phyloP scores from a whole-genome alignment of 2,797 vertebrate genomes.

The Darevskia mixta region DNA sequence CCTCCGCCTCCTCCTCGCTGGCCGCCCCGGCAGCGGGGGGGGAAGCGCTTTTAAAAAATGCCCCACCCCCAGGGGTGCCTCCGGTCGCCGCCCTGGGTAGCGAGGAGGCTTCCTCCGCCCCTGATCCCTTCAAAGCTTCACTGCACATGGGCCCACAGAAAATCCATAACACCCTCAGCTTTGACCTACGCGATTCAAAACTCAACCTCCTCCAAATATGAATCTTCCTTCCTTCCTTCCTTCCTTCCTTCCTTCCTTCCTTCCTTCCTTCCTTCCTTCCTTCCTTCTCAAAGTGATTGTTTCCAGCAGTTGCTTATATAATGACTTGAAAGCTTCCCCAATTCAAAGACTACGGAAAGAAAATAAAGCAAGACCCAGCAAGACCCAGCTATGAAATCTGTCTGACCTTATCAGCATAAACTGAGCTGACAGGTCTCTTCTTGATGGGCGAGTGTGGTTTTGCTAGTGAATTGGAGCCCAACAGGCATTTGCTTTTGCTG shows the following conservation, averaged over 20 bases:
- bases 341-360: background rate
- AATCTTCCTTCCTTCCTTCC: too few relatives aligned
- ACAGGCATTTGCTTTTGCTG: constrained; percentile 37
- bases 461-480: constrained; percentile 25
- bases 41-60: too few relatives aligned
- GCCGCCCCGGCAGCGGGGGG: too few relatives aligned
- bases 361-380: accelerated
- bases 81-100: too few relatives aligned
- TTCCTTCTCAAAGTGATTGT: background rate
- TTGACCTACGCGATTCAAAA: background rate
- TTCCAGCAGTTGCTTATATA: constrained; percentile 29
- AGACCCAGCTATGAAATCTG: constrained; percentile 31
- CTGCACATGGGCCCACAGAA: too few relatives aligned
- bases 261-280: too few relatives aligned
- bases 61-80: too few relatives aligned
- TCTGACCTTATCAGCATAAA: constrained; percentile 61
- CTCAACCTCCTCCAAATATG: background rate
- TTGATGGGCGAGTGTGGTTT: constrained; percentile 34
- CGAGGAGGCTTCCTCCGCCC: too few relatives aligned
- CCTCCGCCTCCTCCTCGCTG: too few relatives aligned
- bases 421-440: constrained; percentile 50
- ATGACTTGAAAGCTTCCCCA: constrained; percentile 4
- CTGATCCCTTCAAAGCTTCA: too few relatives aligned
- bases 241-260: background rate
- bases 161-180: background rate